Conservation (phyloP, 2,113 vertebrate genomes). For the Polypterus bichir region DNA sequence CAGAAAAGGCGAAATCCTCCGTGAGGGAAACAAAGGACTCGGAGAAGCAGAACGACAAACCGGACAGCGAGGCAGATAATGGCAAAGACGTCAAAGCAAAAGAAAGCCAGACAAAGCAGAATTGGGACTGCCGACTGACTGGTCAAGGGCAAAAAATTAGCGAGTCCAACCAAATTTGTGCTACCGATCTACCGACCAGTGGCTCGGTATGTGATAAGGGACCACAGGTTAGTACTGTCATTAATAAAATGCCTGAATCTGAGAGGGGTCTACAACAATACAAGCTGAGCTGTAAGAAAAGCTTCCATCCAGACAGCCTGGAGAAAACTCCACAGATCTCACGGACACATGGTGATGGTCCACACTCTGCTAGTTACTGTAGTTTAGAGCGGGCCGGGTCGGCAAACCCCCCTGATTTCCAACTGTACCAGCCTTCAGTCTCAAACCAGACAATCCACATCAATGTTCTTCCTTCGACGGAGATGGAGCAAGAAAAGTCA, state of each 20-base stretch:
- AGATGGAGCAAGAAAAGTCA: too few relatives aligned
- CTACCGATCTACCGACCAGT: background rate
- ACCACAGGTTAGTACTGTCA: background rate
- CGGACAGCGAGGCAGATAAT: background rate
- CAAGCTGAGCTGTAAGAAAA: background rate
- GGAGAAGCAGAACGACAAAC: slow-evolving; percentile 9
- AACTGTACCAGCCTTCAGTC: too few relatives aligned
- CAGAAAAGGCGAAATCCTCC: slow-evolving; percentile 75
- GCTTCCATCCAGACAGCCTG: background rate
- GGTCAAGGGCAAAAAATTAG: slow-evolving; percentile 9
- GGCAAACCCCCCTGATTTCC: too few relatives aligned
- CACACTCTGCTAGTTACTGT: background rate
- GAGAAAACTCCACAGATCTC: background rate
- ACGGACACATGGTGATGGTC: background rate
- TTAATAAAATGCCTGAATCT: background rate
- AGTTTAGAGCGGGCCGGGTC: background rate
- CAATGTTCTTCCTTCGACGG: too few relatives aligned
- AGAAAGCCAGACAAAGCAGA: slow-evolving; percentile 41
- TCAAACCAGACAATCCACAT: too few relatives aligned
- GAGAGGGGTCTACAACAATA: background rate
- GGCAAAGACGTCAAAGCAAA: slow-evolving; percentile 19
- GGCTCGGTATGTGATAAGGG: background rate
- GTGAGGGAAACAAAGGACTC: slow-evolving; percentile 22
- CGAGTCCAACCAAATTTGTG: slow-evolving; percentile 11
- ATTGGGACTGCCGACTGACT: slow-evolving; percentile 13